Base-by-base conservation (phyloP, 2,888 invertebrate species). In the Epsilonema sp. region DNA sequence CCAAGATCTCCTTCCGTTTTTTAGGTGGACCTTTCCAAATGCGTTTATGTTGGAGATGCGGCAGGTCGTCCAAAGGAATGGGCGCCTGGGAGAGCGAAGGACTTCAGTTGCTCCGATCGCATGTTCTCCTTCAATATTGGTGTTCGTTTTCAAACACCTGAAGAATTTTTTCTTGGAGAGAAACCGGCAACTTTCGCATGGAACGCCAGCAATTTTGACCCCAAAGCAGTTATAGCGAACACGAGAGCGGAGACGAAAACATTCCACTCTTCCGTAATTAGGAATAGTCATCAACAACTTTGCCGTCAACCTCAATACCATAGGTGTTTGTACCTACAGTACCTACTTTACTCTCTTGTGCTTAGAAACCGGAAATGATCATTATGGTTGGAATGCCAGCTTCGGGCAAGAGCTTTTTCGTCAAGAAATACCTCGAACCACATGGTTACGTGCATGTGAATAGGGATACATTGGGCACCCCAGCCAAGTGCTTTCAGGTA, bases 61-160 rank as follows among this genome's bases (percentile, higher is more conserved):
- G 92, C 87, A 26, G 92, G 90, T 3, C 73, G 90, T 48, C 73
- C 74, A 8, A 31, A 31, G 16, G 31, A 31, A 8, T 31, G 31
- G 31, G 31, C 31, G 8, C 31, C 31, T 13, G 31, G 31, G 16
- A 31, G 16, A 16, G 16, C 8, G 16, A 31, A 31, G 16, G 31
- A 31, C 16, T 31, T 31, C 31, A 31, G 31, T 31, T 31, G 31
- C 16, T 31, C 31, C 8, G 70, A 70, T 53, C 60, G 69, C 43
- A 56, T 67, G 52, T 78, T 87, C 70, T 87, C 89, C 1, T 61
- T 79, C 46, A 90, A 90, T 66, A 59, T 85, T 40, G 76, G 76
- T 0, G 55, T 90, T 0, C 72, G 71, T 47, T 97, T 97, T 68
- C 75, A 76, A 52, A 92, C 90, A 0, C 94, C 94, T 0, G 94